Percentiles rank a stretch among this genome's conserved stretches.
phyloP scores from a whole-genome alignment of 2,888 invertebrate species.

The Drosophila borealis region DNA sequence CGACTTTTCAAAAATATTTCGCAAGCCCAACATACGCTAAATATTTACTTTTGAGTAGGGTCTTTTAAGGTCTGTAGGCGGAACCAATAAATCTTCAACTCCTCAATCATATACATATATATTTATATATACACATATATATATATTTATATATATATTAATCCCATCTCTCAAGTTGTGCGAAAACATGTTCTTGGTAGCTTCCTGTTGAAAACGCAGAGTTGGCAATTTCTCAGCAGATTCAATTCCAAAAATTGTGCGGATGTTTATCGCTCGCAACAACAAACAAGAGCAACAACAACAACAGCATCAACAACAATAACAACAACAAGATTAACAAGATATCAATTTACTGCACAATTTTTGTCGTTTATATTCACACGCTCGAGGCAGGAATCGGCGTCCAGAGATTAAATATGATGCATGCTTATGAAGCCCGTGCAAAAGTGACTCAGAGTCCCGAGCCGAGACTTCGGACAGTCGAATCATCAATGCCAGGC shows the following conservation, averaged over 20 bases:
- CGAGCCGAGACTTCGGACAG: constrained; percentile 1
- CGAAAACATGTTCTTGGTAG: constrained; percentile 21
- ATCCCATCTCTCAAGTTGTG: constrained; percentile 12
- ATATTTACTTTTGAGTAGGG: not conserved
- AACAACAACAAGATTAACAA: constrained; percentile 47
- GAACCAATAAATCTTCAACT: not conserved
- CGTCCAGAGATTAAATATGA: constrained; percentile 49
- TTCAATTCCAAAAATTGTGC: constrained; percentile 33
- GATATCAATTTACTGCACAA: constrained; percentile 61
- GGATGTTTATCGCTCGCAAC: constrained; percentile 67
- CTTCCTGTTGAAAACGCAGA: constrained; percentile 36
- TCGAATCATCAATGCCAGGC: constrained; percentile 29
- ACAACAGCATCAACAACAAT: constrained; percentile 4
- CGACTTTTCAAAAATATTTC: too few relatives aligned
- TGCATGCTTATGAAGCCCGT: constrained; percentile 36
- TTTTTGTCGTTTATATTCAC: constrained; percentile 64
- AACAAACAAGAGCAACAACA: constrained; percentile 42
- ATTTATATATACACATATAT: not conserved
- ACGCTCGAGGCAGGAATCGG: constrained; percentile 44
- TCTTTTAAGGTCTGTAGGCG: not conserved
- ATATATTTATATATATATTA: not conserved
- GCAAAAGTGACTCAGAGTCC: constrained; percentile 37
- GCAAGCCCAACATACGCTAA: too few relatives aligned
- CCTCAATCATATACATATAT: not conserved
- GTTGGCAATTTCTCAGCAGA: constrained; percentile 37